Evolutionary conservation across 2,113 vertebrate species (phyloP).

Genomic region (Sceloporus undulatus): DNA sequence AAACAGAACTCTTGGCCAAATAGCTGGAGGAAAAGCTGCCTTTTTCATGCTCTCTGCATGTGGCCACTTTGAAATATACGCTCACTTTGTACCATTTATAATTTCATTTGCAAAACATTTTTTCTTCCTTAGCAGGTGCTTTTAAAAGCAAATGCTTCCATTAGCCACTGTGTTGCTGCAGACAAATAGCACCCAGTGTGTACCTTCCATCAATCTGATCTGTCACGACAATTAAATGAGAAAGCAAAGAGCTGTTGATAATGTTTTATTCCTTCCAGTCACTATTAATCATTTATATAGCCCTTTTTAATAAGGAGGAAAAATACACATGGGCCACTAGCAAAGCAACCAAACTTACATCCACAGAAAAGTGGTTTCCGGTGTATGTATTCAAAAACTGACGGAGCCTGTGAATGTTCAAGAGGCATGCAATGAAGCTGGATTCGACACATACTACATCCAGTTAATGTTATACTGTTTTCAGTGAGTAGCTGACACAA

Average conservation of each 20-base stretch:
- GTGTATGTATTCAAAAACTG: not conserved
- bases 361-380: not conserved
- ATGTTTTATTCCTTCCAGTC: not conserved
- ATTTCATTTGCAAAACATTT: not conserved
- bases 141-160: rapidly evolving
- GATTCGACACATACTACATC: not conserved
- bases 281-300: not conserved
- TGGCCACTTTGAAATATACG: not conserved
- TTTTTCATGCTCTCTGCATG: not conserved
- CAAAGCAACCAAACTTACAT: not conserved
- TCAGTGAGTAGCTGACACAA: not conserved
- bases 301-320: not conserved
- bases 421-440: not conserved
- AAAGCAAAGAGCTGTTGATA: not conserved
- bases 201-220: not conserved
- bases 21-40: too few relatives aligned
- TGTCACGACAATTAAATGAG: not conserved
- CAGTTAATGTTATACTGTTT: not conserved
- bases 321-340: not conserved
- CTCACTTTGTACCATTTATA: not conserved
- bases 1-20: too few relatives aligned
- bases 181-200: not conserved
- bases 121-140: not conserved
- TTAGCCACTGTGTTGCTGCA: not conserved
- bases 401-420: not conserved